Conservation (phyloP, 2,888 invertebrate species). For the Acronicta leporina region DNA sequence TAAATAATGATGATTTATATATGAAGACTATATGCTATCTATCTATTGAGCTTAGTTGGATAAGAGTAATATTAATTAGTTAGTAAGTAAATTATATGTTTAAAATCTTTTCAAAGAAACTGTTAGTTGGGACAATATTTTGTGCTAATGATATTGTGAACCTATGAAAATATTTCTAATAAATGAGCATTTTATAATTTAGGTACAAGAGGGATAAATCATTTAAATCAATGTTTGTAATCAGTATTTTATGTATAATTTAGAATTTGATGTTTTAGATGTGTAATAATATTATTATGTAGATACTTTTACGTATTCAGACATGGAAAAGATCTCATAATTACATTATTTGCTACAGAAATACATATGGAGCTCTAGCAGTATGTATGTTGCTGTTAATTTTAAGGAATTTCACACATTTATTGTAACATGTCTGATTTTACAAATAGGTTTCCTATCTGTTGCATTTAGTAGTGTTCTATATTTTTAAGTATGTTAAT, state of each 20-base stretch:
- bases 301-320: constrained; percentile 34
- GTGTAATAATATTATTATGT: constrained; percentile 27
- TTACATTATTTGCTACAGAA: constrained; percentile 21
- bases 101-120: constrained; percentile 22
- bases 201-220: constrained; percentile 20
- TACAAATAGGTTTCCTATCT: constrained; percentile 59
- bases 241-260: constrained; percentile 61
- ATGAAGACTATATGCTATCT: constrained; percentile 37
- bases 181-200: constrained; percentile 34
- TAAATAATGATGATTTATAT: constrained; percentile 26
- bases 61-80: constrained; percentile 38
- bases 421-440: constrained; percentile 26
- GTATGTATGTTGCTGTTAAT: constrained; percentile 27
- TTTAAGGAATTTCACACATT: constrained; percentile 27
- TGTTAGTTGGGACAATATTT: constrained; percentile 46
- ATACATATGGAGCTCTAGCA: not conserved
- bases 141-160: constrained; percentile 13
- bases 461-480: constrained; percentile 60
- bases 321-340: constrained; percentile 51
- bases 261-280: constrained; percentile 46
- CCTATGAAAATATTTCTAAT: constrained; percentile 27
- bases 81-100: constrained; percentile 25
- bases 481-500: constrained; percentile 49
- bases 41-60: constrained; percentile 54
- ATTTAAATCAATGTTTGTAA: constrained; percentile 38